Evolutionary conservation across 2,113 vertebrate species (phyloP).

Genomic region (Seriola rivoliana): DNA sequence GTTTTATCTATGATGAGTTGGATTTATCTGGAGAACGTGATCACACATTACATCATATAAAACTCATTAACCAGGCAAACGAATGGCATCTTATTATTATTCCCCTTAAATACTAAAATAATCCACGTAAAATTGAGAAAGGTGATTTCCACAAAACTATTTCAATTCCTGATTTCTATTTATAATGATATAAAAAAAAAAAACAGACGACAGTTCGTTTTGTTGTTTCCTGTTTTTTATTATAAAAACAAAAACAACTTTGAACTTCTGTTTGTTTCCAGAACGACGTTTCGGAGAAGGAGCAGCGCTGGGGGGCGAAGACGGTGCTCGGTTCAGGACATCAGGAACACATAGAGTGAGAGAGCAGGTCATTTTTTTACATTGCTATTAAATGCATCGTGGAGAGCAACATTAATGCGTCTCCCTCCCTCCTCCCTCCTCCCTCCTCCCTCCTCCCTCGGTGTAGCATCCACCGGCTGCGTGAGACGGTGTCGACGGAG

Average conservation of each 20-base stretch:
- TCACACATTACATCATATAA: too few relatives aligned
- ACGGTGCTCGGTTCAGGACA: slow-evolving; percentile 95
- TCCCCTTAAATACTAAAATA: too few relatives aligned
- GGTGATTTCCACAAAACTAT: too few relatives aligned
- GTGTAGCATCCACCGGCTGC: slow-evolving; percentile 90
- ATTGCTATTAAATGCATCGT: neutral
- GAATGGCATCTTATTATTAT: too few relatives aligned
- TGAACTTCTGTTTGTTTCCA: slow-evolving; percentile 52
- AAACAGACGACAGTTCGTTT: too few relatives aligned
- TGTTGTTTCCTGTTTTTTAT: too few relatives aligned
- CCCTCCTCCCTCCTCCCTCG: neutral
- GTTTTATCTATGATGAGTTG: too few relatives aligned
- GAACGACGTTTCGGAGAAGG: slow-evolving; percentile 97
- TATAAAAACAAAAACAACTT: neutral
- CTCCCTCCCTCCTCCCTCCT: neutral
- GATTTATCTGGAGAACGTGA: too few relatives aligned
- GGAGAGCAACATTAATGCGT: neutral
- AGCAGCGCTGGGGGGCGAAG: slow-evolving; percentile 98
- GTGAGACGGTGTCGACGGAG: slow-evolving; percentile 92
- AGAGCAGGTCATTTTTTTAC: neutral
- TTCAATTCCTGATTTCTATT: neutral
- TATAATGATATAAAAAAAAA: too few relatives aligned
- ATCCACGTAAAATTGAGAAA: too few relatives aligned
- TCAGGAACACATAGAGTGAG: slow-evolving; percentile 97
- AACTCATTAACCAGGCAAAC: too few relatives aligned